A percentile compares a stretch with the other conserved stretches of the same genome.
phyloP scores from a whole-genome alignment of 2,888 invertebrate genomes.

The Acrobasis suavella region DNA sequence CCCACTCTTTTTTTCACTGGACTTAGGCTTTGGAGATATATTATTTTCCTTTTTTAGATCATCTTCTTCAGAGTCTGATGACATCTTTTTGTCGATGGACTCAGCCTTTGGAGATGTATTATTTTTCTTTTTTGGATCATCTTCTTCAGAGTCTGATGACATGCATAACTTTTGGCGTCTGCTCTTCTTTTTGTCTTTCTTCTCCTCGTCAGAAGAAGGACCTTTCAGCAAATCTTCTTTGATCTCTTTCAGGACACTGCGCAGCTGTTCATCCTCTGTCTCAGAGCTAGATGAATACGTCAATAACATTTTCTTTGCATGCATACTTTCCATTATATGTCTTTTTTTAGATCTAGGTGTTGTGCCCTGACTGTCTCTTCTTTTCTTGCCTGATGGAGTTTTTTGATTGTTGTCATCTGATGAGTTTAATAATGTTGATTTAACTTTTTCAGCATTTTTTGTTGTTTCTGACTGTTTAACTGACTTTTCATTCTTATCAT shows the following conservation, averaged over 20 bases:
- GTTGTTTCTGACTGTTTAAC: slow-evolving; percentile 23
- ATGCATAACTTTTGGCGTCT: slow-evolving; percentile 28
- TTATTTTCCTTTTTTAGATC: slow-evolving; percentile 30
- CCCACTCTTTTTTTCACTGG: slow-evolving; percentile 23
- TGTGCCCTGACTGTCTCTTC: slow-evolving; percentile 32
- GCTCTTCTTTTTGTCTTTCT: background rate
- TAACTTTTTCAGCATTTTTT: slow-evolving; percentile 34
- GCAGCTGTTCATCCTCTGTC: slow-evolving; percentile 59
- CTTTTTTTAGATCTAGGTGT: slow-evolving; percentile 51
- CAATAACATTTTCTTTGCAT: slow-evolving; percentile 64
- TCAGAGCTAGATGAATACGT: slow-evolving; percentile 67
- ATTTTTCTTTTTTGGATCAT: slow-evolving; percentile 32
- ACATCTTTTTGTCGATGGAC: slow-evolving; percentile 26
- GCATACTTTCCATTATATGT: slow-evolving; percentile 57
- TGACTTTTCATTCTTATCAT: slow-evolving; percentile 7
- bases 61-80: slow-evolving; percentile 46
- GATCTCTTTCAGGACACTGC: slow-evolving; percentile 49
- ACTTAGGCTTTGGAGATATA: slow-evolving; percentile 22
- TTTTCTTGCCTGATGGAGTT: slow-evolving; percentile 33
- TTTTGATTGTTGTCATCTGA: slow-evolving; percentile 38
- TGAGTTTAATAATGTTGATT: slow-evolving; percentile 41
- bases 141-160: slow-evolving; percentile 45
- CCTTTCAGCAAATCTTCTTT: slow-evolving; percentile 49
- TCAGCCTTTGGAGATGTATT: slow-evolving; percentile 24
- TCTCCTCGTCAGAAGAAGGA: slow-evolving; percentile 46